Conservation (phyloP, 2,113 vertebrate species). For the Gulo gulo region DNA sequence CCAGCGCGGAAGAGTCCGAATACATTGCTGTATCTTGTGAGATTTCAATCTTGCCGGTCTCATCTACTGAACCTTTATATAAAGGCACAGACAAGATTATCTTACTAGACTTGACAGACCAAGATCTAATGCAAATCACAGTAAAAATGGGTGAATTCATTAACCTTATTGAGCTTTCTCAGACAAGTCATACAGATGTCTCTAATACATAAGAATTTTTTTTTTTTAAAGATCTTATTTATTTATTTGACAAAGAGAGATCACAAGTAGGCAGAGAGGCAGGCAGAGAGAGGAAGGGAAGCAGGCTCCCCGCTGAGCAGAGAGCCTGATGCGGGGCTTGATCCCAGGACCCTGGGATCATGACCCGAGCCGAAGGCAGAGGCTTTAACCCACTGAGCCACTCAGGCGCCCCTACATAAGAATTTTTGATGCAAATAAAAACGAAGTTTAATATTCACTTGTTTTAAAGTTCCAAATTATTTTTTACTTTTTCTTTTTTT, state of each 20-base stretch:
- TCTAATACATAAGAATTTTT: slow-evolving; percentile 5
- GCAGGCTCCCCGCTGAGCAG: too few relatives aligned
- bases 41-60: not conserved
- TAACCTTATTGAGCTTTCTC: not conserved
- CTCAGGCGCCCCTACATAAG: not conserved
- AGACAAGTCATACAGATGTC: not conserved
- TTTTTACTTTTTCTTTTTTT: not conserved
- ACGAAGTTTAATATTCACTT: not conserved
- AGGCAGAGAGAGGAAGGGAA: too few relatives aligned
- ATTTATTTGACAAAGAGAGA: too few relatives aligned
- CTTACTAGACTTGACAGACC: not conserved
- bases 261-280: too few relatives aligned
- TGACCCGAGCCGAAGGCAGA: too few relatives aligned
- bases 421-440: slow-evolving; percentile 37
- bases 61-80: not conserved
- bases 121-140: not conserved
- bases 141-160: not conserved
- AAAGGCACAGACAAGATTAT: not conserved
- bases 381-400: too few relatives aligned
- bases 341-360: too few relatives aligned
- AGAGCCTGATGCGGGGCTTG: too few relatives aligned
- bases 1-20: not conserved
- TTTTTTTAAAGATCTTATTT: too few relatives aligned
- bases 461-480: slow-evolving; percentile 3
- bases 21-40: not conserved